Percentiles rank a stretch among this genome's conserved stretches.
Evolutionary conservation across 2,797 vertebrate genomes (phyloP).

Genomic region (Antrozous pallidus): DNA sequence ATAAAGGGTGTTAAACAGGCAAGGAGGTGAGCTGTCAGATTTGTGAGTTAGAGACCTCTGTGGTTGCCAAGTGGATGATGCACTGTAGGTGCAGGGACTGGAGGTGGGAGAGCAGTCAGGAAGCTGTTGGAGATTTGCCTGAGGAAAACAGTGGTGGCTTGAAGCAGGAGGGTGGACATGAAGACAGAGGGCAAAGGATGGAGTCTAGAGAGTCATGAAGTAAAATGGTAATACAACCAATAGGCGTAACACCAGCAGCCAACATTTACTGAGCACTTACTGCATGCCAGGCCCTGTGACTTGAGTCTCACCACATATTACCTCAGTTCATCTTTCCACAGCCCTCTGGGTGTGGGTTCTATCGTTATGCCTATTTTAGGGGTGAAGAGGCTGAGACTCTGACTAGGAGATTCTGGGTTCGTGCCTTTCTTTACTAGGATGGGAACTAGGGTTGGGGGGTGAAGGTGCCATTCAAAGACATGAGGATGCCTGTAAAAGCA

Average conservation of each 20-base stretch:
- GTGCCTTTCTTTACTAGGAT: background rate
- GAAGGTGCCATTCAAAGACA: background rate
- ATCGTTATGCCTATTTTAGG: background rate
- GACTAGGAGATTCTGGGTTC: background rate
- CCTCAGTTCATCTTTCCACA: background rate
- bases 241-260: background rate
- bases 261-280: background rate
- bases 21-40: background rate
- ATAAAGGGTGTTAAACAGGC: background rate
- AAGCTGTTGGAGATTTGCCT: background rate
- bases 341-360: background rate
- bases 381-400: background rate
- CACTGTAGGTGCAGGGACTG: background rate
- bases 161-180: background rate
- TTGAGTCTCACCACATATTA: background rate
- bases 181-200: background rate
- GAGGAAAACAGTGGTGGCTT: background rate
- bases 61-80: background rate
- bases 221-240: background rate
- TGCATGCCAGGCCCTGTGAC: background rate
- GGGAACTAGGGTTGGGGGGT: too few species aligned
- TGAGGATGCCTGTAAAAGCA: background rate
- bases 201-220: background rate
- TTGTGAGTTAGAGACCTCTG: background rate
- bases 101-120: background rate